phyloP scores from a whole-genome alignment of 64 coral and sea anemone species.

The Catalaphyllia jardinei region DNA sequence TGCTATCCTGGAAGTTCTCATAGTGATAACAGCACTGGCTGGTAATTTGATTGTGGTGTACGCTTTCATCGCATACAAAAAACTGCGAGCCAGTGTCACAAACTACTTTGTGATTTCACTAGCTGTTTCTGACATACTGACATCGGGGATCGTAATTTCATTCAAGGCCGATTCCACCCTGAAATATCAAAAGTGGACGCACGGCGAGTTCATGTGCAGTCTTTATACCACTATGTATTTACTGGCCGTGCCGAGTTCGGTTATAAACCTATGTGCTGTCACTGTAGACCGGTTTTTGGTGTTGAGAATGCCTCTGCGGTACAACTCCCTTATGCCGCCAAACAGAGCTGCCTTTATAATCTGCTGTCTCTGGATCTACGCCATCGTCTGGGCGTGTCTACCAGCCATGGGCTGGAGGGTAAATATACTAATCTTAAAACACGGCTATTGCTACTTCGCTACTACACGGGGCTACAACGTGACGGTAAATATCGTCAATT shows the following conservation, averaged over 20 bases:
- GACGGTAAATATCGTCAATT: slow-evolving; percentile 69
- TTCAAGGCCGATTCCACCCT: slow-evolving; percentile 54
- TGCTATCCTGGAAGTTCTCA: not conserved
- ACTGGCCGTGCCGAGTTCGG: slow-evolving; percentile 66
- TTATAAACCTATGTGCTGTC: slow-evolving; percentile 85
- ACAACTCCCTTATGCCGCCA: slow-evolving; percentile 67
- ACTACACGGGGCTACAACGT: slow-evolving; percentile 44
- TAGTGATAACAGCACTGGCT: slow-evolving; percentile 48
- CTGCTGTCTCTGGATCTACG: slow-evolving; percentile 61
- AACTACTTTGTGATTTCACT: slow-evolving; percentile 83
- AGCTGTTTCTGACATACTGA: slow-evolving; percentile 74
- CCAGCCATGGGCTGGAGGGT: slow-evolving; percentile 63
- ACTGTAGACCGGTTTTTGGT: slow-evolving; percentile 84
- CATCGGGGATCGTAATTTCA: slow-evolving; percentile 46
- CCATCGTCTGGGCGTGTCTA: slow-evolving; percentile 54
- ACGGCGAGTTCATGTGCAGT: slow-evolving; percentile 69
- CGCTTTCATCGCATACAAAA: slow-evolving; percentile 63
- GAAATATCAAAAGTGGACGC: slow-evolving; percentile 27
- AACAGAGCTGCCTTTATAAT: slow-evolving; percentile 50
- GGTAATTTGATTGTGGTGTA: slow-evolving; percentile 80
- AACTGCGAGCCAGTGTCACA: slow-evolving; percentile 65
- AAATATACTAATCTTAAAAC: not conserved
- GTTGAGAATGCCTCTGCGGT: slow-evolving; percentile 70
- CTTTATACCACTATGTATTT: slow-evolving; percentile 79
- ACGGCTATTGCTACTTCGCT: slow-evolving; percentile 26